phyloP scores from a whole-genome alignment of 2,888 invertebrate genomes.

The Dasysyrphus tricinctus region DNA sequence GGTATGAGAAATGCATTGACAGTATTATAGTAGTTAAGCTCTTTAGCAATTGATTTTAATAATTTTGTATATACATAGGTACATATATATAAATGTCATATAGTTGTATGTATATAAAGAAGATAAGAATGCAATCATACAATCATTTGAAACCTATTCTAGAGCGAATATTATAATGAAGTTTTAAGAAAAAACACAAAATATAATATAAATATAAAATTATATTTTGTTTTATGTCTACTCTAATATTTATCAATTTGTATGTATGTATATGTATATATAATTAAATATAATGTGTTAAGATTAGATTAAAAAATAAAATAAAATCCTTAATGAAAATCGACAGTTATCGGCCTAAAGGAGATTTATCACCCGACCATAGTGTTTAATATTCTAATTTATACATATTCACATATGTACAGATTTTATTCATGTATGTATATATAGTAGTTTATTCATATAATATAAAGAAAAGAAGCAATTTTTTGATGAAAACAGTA shows the following conservation, averaged over 20 bases:
- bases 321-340: constrained; percentile 67
- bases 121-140: constrained; percentile 25
- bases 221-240: constrained; percentile 61
- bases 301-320: constrained; percentile 36
- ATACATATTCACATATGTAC: constrained; percentile 61
- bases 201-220: constrained; percentile 67
- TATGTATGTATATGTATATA: constrained; percentile 53
- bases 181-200: constrained; percentile 40
- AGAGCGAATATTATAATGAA: constrained; percentile 48
- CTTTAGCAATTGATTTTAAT: constrained; percentile 51
- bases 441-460: constrained; percentile 44
- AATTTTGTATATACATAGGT: constrained; percentile 42
- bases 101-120: constrained; percentile 24
- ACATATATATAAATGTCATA: constrained; percentile 35
- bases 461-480: constrained; percentile 47
- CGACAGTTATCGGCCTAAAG: constrained; percentile 72
- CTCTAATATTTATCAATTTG: constrained; percentile 58
- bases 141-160: constrained; percentile 59
- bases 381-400: constrained; percentile 57
- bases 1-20: constrained; percentile 55
- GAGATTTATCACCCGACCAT: constrained; percentile 59
- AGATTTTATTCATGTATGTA: constrained; percentile 44
- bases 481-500: constrained; percentile 71
- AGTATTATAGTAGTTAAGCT: constrained; percentile 32
- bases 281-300: constrained; percentile 40